A percentile compares a stretch with the other conserved stretches of the same genome.
These are phyloP conservation scores for Sarcophilus harrisii DNA, from an alignment of 2,797 vertebrate genomes.

Conservation along the genomic window DNA sequence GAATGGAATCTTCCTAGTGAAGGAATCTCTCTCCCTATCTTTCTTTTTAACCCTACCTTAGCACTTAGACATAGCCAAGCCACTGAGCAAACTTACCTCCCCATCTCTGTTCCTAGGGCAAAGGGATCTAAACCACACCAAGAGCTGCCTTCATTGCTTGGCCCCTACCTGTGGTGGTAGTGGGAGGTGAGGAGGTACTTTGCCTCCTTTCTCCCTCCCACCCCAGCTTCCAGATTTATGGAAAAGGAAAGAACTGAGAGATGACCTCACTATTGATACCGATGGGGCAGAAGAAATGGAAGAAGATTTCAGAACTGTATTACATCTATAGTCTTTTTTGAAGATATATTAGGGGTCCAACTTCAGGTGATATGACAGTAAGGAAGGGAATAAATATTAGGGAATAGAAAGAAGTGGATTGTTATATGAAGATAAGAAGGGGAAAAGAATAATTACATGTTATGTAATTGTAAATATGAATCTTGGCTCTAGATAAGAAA, in stretches of 20 bases:
- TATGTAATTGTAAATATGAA: not conserved
- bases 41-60: not conserved
- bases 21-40: not conserved
- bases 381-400: not conserved
- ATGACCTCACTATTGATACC: not conserved
- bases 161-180: not conserved
- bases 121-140: not conserved
- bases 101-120: not conserved
- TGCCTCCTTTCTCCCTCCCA: not conserved
- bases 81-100: not conserved
- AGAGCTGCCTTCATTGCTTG: not conserved
- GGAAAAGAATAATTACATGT: not conserved
- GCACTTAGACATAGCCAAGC: not conserved
- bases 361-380: not conserved
- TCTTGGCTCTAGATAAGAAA: not conserved
- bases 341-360: not conserved
- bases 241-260: not conserved
- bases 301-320: not conserved
- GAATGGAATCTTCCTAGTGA: not conserved
- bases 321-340: not conserved
- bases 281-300: not conserved
- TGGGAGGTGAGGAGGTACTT: not conserved
- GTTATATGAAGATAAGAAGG: not conserved
- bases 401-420: not conserved
- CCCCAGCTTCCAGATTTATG: not conserved